Evolutionary conservation across 2,113 vertebrate genomes (phyloP), one percentile per base, ranked within the genome.

Genomic region (Clinocottus analis): DNA sequence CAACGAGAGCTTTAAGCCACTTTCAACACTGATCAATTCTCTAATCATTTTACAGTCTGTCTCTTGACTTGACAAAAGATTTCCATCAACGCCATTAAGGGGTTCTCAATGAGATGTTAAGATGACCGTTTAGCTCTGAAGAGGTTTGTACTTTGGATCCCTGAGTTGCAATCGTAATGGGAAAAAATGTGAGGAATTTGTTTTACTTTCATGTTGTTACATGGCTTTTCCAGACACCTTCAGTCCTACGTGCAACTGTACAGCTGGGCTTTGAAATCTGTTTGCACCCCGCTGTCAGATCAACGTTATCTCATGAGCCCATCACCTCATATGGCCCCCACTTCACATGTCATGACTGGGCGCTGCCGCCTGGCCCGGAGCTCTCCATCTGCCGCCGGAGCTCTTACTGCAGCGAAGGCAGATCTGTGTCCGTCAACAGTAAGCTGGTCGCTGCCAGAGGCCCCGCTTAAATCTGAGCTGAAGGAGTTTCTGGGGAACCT

Each of bases 151-250:
- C 21, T 68, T 69, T 77, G 55, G 58, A 75, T 55, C 27, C 39
- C 23, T 41, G 56, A 72, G 76, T 55, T 71, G 35, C 79, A 82
- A 76, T 75, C 67, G 53, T 33, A 25, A 73, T 23, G 2, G 41
- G 37, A 61, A 17, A 67, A 90, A 81, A 91, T 93, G 85, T 75
- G 13, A 90, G 77, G 90, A 91, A 91, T 94, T 90, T 80, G 56
- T 74, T 77, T 79, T 61, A 72, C 62, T 78, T 79, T 91, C 84
- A 71, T 90, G 91, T 90, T 79, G 56, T 79, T 79, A 88, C 86
- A 91, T 80, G 82, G 87, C 63, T 77, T 82, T 77, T 73, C 16
- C 31, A 73, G 63, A 83, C 78, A 73, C 58, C 29, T 80, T 41
- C 23, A 55, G 49, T 55, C 49, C 53, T 21, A 33, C 9, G 4